Base-by-base conservation (phyloP, 2,797 vertebrate genomes). In the Cyclopterus lumpus region DNA sequence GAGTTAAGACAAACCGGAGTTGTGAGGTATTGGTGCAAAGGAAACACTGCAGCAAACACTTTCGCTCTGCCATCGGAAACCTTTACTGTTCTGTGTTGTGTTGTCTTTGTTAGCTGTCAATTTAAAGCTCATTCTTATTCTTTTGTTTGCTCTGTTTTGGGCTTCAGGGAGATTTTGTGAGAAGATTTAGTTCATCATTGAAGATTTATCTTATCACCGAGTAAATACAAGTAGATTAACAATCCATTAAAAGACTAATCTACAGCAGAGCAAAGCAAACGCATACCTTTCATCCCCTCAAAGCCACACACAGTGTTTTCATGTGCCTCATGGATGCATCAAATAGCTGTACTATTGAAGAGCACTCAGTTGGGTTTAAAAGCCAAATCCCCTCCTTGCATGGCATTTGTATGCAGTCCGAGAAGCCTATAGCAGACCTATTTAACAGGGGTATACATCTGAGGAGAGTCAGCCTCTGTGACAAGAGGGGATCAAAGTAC, bases 401-500 rank as follows among this genome's bases (percentile, higher is more conserved):
- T 32, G 49, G 49, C 24, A 71, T 77, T 40, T 73, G 69, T 73
- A 78, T 80, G 74, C 71, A 75, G 57, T 80, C 70, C 57, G 49
- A 78, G 68, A 24, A 14, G 40, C 51, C n/a, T n/a, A n/a, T n/a
- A 58, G 26, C n/a, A 79, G 79, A 60, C 46, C 78, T 64, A 76
- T 71, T 87, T 77, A 74, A 77, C 60, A 59, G 44, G 68, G 65
- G 71, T 34, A 44, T 63, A 73, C 65, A 76, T 79, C 68, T 66
- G 65, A 77, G 58, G 77, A 86, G 71, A 78, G 73, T 81, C 49
- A 38, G 62, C 58, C 70, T 80, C 73, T 78, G 74, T 67, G 76
- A 84, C 78, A 48, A 60, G 42, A 82, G 1, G 61, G 73, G 72
- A 86, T 89, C 73, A 88, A 87, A 89, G 77, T 51, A 64, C 62